A percentile compares a stretch with the other conserved stretches of the same genome.
These are phyloP conservation scores for Hoplostethus atlanticus DNA, from an alignment of 2,797 vertebrate species.

Conservation along the genomic window DNA sequence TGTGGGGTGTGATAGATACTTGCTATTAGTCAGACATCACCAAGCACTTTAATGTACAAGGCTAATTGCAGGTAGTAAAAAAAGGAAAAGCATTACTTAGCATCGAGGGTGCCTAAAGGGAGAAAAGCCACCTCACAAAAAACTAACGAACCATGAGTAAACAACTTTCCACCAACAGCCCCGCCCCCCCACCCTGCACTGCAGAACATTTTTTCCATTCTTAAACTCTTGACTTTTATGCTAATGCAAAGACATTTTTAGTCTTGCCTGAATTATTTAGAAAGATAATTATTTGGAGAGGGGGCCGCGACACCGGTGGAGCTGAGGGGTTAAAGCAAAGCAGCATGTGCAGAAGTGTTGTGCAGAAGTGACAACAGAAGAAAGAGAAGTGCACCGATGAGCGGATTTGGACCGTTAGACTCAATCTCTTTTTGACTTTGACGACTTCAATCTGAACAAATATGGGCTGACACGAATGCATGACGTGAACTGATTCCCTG, in stretches of 20 bases:
- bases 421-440: not conserved
- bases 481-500: not conserved
- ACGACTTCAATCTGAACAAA: no score
- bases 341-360: no score
- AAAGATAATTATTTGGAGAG: not conserved
- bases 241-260: not conserved
- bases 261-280: not conserved
- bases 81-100: conserved; percentile 67
- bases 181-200: not conserved
- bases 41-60: conserved; percentile 71
- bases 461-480: not conserved
- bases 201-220: conserved; percentile 7
- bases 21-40: conserved; percentile 78
- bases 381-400: not conserved
- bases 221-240: conserved; percentile 10
- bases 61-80: conserved; percentile 78
- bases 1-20: conserved; percentile 67
- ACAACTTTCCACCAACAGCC: conserved; percentile 46
- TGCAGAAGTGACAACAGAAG: no score
- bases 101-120: conserved; percentile 60
- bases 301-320: not conserved
- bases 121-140: conserved; percentile 62
- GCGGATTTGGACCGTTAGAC: not conserved
- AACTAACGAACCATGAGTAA: conserved; percentile 73
- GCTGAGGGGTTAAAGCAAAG: not conserved